Percentiles rank a stretch among this genome's conserved stretches.
Conservation (phyloP, 1,140 invertebrate genomes). For the Berghia stephanieae region DNA sequence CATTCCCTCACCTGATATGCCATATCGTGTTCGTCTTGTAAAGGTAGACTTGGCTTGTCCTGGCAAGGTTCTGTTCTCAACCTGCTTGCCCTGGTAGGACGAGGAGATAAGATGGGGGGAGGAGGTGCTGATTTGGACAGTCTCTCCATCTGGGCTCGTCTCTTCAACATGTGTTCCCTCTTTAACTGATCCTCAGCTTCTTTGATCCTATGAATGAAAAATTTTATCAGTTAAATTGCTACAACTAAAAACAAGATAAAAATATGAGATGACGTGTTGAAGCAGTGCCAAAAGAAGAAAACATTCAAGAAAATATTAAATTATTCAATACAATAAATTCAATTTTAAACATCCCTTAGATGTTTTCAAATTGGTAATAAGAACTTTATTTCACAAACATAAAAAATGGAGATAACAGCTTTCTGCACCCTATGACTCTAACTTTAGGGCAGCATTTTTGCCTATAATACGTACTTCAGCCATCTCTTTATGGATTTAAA, state of each 20-base stretch:
- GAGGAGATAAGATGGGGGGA: not conserved
- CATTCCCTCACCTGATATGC: not conserved
- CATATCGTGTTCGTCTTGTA: not conserved
- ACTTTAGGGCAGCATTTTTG: too few relatives aligned
- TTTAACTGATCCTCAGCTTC: slow-evolving; percentile 22
- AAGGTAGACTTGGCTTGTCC: not conserved
- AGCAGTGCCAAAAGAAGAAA: too few relatives aligned
- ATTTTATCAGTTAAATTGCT: not conserved
- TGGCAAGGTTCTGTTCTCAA: not conserved
- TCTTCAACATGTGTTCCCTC: slow-evolving; percentile 11
- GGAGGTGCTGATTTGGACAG: not conserved
- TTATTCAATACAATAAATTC: too few relatives aligned
- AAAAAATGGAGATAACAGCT: too few relatives aligned
- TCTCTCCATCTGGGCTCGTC: slow-evolving; percentile 23
- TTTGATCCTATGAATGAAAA: slow-evolving; percentile 13
- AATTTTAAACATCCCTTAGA: too few relatives aligned
- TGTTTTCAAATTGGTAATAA: too few relatives aligned
- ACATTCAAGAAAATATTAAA: too few relatives aligned
- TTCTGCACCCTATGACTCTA: too few relatives aligned
- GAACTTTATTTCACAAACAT: too few relatives aligned
- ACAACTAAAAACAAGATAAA: not conserved
- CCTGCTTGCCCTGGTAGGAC: not conserved
- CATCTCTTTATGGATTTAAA: too few relatives aligned
- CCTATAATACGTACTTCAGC: too few relatives aligned
- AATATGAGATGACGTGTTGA: not conserved